These are phyloP conservation scores for Larimichthys polyactis DNA, from an alignment of 2,113 vertebrate species.

Conservation along the genomic window DNA sequence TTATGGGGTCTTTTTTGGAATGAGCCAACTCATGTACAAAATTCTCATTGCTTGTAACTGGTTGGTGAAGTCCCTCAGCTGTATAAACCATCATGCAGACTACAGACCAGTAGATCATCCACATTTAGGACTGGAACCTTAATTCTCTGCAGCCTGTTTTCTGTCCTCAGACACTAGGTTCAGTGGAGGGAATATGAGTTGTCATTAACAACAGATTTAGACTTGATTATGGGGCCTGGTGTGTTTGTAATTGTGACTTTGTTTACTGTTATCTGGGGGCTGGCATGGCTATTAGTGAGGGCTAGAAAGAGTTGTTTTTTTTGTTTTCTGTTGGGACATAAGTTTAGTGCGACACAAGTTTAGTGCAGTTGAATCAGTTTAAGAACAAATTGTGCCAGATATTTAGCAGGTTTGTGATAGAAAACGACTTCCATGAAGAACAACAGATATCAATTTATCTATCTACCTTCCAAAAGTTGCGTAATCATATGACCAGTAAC, in stretches of 20 bases:
- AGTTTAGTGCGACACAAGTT: not conserved
- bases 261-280: conserved; percentile 23
- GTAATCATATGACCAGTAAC: not conserved
- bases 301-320: not conserved
- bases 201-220: conserved; percentile 17
- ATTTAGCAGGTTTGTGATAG: not conserved
- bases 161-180: not conserved
- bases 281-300: not conserved
- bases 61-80: conserved; percentile 39
- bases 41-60: not conserved
- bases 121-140: conserved; percentile 9
- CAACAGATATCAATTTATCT: not conserved
- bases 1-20: not conserved
- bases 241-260: conserved; percentile 16
- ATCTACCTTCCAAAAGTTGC: too few relatives aligned
- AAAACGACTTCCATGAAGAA: not conserved
- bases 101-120: not conserved
- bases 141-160: conserved; percentile 18
- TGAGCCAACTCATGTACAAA: not conserved
- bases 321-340: not conserved
- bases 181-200: conserved; percentile 3
- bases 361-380: not conserved
- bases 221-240: not conserved
- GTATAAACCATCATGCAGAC: conserved; percentile 9
- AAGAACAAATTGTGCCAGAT: not conserved